Evolutionary conservation across 1,140 invertebrate genomes (phyloP).

Genomic region (Papilio glaucus): DNA sequence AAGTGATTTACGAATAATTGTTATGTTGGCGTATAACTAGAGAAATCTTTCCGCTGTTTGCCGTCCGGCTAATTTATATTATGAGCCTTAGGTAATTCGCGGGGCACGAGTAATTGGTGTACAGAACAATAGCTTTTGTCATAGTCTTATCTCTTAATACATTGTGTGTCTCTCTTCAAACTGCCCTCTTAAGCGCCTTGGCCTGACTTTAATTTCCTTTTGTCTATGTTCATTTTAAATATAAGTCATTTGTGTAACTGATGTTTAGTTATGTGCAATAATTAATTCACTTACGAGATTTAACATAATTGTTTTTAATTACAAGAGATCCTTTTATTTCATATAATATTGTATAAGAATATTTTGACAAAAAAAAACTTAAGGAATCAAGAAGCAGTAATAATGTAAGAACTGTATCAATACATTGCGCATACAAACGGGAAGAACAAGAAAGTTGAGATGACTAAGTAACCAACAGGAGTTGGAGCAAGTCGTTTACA

Average conservation of each 20-base stretch:
- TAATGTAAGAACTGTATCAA: no score
- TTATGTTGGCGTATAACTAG: constrained; percentile 83
- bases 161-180: constrained; percentile 74
- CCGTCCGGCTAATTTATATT: constrained; percentile 82
- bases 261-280: constrained; percentile 38
- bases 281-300: constrained; percentile 9
- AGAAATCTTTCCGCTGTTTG: constrained; percentile 83
- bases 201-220: constrained; percentile 60
- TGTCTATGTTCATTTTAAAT: constrained; percentile 24
- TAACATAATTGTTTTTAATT: neutral
- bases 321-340: no score
- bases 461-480: no score
- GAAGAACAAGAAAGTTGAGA: no score
- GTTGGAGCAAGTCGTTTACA: no score
- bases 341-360: no score
- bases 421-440: no score
- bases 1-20: constrained; percentile 84
- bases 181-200: constrained; percentile 68
- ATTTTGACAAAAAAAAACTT: no score
- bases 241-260: constrained; percentile 15
- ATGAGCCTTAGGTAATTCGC: constrained; percentile 83
- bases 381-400: no score
- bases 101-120: constrained; percentile 80
- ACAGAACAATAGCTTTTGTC: constrained; percentile 83
- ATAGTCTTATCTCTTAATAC: constrained; percentile 77